A percentile compares a stretch with the other conserved stretches of the same genome.
These are phyloP conservation scores for Rotaria sp. DNA, from an alignment of 2,888 invertebrate species.

Conservation along the genomic window DNA sequence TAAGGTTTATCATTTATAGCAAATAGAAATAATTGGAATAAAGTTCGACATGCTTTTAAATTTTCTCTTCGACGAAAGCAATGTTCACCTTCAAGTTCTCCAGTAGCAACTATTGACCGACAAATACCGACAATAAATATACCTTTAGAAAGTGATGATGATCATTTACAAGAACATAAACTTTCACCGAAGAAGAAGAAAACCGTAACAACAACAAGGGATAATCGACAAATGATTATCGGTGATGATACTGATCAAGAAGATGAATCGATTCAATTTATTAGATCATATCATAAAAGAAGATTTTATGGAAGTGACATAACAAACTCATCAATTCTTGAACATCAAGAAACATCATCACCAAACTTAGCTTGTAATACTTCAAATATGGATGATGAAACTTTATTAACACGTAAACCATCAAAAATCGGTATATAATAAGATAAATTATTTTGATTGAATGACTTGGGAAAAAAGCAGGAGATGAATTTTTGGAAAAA, in stretches of 20 bases:
- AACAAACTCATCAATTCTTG: background rate
- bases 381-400: background rate
- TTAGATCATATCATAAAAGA: background rate
- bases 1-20: background rate
- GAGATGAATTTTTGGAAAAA: too few species aligned
- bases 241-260: background rate
- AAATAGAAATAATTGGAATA: background rate
- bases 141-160: slow-evolving; percentile 16
- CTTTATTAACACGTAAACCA: background rate
- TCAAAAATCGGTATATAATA: background rate
- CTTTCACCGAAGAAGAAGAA: background rate
- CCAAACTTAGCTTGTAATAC: background rate
- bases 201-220: background rate
- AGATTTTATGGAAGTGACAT: background rate
- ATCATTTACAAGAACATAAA: background rate
- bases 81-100: background rate
- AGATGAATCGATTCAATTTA: background rate
- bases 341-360: background rate
- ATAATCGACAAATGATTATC: background rate
- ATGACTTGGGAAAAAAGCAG: too few species aligned
- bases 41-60: slow-evolving; percentile 13
- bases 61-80: slow-evolving; percentile 13
- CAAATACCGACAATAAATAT: background rate
- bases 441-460: background rate
- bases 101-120: background rate